Percentiles rank a stretch among this genome's conserved stretches.
phyloP scores from a whole-genome alignment of 2,888 invertebrate species.

The Drosophila neotestacea region DNA sequence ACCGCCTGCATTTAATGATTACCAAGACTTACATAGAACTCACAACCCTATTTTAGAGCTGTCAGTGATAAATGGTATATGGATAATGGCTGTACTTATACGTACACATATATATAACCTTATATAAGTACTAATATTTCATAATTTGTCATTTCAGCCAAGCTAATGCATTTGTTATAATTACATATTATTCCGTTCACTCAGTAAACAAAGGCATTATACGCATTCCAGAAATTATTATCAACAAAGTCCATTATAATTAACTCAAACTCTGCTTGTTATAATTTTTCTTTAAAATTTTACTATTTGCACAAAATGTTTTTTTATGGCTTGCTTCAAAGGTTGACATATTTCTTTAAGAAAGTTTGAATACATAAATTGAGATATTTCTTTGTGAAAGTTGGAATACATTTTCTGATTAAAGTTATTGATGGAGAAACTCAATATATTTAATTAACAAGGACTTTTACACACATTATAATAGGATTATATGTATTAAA shows the following conservation, averaged over 20 bases:
- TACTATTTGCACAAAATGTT: no score
- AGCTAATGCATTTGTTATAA: constrained; percentile 5
- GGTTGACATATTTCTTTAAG: not conserved
- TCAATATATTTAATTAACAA: no score
- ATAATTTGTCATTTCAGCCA: constrained; percentile 1
- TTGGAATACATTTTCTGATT: not conserved
- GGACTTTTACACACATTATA: no score
- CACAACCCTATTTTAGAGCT: not conserved
- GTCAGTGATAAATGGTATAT: constrained; percentile 19
- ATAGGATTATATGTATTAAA: not conserved
- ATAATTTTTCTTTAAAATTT: no score
- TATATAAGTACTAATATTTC: constrained; percentile 17
- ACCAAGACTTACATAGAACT: constrained; percentile 10
- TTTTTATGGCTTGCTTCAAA: no score
- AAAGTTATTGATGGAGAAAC: no score
- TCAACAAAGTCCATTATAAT: not conserved
- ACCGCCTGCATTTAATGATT: constrained; percentile 33
- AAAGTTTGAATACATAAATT: no score
- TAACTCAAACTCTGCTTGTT: not conserved
- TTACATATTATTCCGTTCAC: not conserved
- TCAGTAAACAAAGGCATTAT: not conserved
- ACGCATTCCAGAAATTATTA: not conserved
- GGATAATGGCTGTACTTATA: constrained; percentile 7
- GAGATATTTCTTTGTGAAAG: not conserved
- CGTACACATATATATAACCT: not conserved